phyloP scores from a whole-genome alignment of 2,888 invertebrate species.

The Andricus curvator region DNA sequence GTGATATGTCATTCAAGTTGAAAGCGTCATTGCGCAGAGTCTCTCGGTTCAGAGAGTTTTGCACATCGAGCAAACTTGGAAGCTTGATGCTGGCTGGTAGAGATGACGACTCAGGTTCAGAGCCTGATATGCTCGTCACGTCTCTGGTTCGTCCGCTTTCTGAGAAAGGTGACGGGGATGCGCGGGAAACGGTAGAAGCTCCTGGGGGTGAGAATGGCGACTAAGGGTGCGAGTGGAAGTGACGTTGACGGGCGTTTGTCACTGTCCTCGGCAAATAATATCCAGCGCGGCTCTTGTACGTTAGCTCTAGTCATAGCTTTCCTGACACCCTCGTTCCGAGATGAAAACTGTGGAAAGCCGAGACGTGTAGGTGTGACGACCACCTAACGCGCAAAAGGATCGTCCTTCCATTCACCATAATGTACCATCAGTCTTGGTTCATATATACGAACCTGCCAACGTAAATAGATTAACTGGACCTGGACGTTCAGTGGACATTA shows the following conservation, averaged over 20 bases:
- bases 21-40: background rate
- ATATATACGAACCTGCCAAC: conserved; percentile 39
- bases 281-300: conserved; percentile 64
- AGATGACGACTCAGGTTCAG: conserved; percentile 73
- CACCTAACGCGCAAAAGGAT: conserved; percentile 40
- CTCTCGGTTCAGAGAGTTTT: conserved; percentile 4
- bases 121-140: conserved; percentile 77
- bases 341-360: conserved; percentile 40
- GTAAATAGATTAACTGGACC: conserved; percentile 40
- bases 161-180: conserved; percentile 59
- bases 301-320: background rate
- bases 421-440: conserved; percentile 39
- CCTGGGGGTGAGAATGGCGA: conserved; percentile 40
- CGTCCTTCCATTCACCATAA: conserved; percentile 32
- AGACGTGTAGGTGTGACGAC: conserved; percentile 39
- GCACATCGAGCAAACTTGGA: conserved; percentile 48
- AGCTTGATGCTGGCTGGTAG: conserved; percentile 67
- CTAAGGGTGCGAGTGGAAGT: conserved; percentile 64
- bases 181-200: conserved; percentile 49
- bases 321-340: conserved; percentile 23
- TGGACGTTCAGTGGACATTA: conserved; percentile 40
- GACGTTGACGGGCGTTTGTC: conserved; percentile 77
- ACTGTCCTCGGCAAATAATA: conserved; percentile 77
- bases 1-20: conserved; percentile 22
- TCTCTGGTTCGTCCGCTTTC: conserved; percentile 69